Conservation (phyloP, 2,797 vertebrate genomes). For the Pogonophryne albipinna region DNA sequence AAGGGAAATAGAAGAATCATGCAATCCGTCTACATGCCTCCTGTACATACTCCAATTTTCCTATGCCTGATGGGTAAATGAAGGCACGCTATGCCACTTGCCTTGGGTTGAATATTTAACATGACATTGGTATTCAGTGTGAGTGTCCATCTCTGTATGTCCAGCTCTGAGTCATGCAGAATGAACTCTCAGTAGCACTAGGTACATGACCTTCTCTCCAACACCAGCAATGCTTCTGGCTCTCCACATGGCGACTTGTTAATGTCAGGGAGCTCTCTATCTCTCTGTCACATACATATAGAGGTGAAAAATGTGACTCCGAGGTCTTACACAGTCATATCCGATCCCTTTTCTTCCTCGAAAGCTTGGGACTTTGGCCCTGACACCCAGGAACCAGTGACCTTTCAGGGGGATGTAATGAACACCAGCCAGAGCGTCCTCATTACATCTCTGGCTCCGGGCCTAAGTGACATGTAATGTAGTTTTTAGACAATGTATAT, state of each 20-base stretch:
- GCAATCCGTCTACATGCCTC: neutral
- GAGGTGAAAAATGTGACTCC: conserved; percentile 59
- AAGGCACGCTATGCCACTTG: conserved; percentile 21
- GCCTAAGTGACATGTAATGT: conserved; percentile 46
- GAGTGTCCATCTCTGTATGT: conserved; percentile 44
- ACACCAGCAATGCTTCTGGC: conserved; percentile 63
- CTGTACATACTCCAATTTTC: conserved; percentile 1
- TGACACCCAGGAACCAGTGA: conserved; percentile 60
- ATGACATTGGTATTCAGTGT: conserved; percentile 64
- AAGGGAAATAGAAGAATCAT: conserved; percentile 16
- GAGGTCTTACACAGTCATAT: conserved; percentile 61
- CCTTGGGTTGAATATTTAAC: conserved; percentile 47
- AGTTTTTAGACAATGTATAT: conserved; percentile 32
- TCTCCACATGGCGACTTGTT: conserved; percentile 71
- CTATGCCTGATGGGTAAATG: conserved; percentile 23
- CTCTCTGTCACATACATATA: conserved; percentile 43
- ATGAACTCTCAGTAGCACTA: conserved; percentile 61
- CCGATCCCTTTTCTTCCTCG: conserved; percentile 45
- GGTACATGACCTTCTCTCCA: conserved; percentile 78
- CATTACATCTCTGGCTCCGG: conserved; percentile 40
- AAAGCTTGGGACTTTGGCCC: conserved; percentile 47
- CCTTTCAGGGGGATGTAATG: conserved; percentile 67
- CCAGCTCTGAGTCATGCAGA: conserved; percentile 66
- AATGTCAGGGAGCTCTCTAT: conserved; percentile 62
- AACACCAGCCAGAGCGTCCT: conserved; percentile 49